Evolutionary conservation across 64 coral and sea anemone species (phyloP).

Genomic region (Catalaphyllia jardinei): DNA sequence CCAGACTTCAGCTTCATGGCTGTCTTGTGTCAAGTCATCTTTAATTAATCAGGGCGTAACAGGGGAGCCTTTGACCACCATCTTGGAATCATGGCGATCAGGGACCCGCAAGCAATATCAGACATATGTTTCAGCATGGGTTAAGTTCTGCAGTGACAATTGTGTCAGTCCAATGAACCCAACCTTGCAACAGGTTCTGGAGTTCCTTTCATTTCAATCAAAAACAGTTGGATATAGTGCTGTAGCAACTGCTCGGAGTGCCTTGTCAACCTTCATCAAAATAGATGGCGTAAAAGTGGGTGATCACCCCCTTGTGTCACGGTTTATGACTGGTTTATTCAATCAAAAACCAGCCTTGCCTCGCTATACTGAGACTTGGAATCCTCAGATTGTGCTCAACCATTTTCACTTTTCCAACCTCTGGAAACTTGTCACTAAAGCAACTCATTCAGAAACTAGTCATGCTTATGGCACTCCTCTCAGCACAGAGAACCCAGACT

Average conservation of each 20-base stretch:
- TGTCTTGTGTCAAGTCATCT: constrained; percentile 58
- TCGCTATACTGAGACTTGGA: constrained; percentile 25
- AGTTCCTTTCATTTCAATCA: constrained; percentile 43
- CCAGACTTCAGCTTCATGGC: constrained; percentile 57
- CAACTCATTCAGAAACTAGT: constrained; percentile 41
- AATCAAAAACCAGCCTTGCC: constrained; percentile 30
- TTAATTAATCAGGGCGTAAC: constrained; percentile 29
- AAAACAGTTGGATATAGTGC: constrained; percentile 57
- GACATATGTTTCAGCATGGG: constrained; percentile 15
- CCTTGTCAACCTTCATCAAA: constrained; percentile 20
- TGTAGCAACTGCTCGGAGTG: constrained; percentile 31
- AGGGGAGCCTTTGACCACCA: constrained; percentile 16
- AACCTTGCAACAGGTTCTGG: constrained; percentile 45
- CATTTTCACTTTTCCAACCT: constrained; percentile 20
- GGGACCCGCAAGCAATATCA: constrained; percentile 24
- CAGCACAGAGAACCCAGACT: constrained; percentile 64
- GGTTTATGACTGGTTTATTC: constrained; percentile 45
- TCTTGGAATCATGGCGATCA: constrained; percentile 30
- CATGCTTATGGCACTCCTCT: constrained; percentile 57
- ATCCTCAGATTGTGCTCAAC: constrained; percentile 21
- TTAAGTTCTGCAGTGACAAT: constrained; percentile 13
- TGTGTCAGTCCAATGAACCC: constrained; percentile 18
- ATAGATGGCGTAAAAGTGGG: constrained; percentile 47
- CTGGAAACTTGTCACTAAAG: constrained; percentile 37
- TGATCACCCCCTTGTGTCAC: constrained; percentile 24